Evolutionary conservation across 2,797 vertebrate species (phyloP), one percentile per base, ranked within the genome.

Genomic region (Notoglanidium macrostoma): DNA sequence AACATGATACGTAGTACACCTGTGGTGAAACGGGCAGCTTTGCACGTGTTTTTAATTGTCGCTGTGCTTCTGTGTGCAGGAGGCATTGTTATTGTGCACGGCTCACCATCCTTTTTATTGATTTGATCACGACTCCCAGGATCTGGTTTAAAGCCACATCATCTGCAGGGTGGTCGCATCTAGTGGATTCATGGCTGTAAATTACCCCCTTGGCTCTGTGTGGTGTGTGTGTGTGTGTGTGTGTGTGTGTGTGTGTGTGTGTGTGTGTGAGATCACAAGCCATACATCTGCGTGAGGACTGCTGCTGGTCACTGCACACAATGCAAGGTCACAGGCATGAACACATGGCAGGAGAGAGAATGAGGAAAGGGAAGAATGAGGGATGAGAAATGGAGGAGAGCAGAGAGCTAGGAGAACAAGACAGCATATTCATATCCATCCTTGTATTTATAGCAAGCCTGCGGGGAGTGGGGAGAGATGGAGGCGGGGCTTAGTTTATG

Each of bases 381-480:
- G 89, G 87, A 91, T 88, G 87, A 74, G 85, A 83, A 88, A 89
- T 87, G 40, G 89, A 87, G 87, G 78, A 90, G 90, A 89, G 61
- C 0, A 74, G 88, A 92, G 88, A 95, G 96, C 92, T 96, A 90
- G 96, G 95, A 95, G 96, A 95, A 93, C 93, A 96, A 94, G 94
- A 91, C 88, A 88, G 94, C 94, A 88, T 96, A 96, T 96, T 96
- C 95, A 96, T 96, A 96, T 95, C 92, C 95, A 95, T 94, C 94
- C 94, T 89, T 91, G 95, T 95, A 96, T 96, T 96, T 96, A 96
- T 96, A 96, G 96, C 94, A 88, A 87, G 93, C 94, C 94, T 91
- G 92, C 92, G 91, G 94, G 94, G 94, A 95, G 94, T 92, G 93
- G 92, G 91, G 91, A 87, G 92, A 79, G 92, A 76, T 26, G 78